A percentile compares a stretch with the other conserved stretches of the same genome.
phyloP scores from a whole-genome alignment of 1,140 invertebrate genomes.

The Bombus superbus region DNA sequence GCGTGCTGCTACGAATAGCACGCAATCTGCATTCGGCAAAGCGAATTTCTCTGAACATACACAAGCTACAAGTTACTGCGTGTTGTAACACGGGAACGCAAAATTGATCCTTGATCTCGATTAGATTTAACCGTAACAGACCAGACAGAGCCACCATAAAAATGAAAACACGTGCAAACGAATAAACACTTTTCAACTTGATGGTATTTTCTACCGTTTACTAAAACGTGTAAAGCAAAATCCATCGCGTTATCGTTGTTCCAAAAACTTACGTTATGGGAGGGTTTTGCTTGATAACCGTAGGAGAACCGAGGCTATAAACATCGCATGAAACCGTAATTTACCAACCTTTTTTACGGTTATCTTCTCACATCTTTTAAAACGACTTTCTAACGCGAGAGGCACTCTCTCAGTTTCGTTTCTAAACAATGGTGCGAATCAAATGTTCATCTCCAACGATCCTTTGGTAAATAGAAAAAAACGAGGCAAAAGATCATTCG shows the following conservation, averaged over 20 bases:
- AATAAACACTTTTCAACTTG: too few species aligned
- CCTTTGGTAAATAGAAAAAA: not conserved
- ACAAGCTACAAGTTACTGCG: conserved; percentile 16
- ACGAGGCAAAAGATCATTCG: too few species aligned
- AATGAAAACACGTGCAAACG: not conserved
- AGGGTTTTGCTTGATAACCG: not conserved
- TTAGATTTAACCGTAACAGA: not conserved
- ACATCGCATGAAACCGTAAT: conserved; percentile 31
- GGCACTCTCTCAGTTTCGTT: conserved; percentile 25
- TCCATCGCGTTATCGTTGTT: not conserved
- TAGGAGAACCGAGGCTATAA: not conserved
- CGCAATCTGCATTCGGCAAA: conserved; percentile 25
- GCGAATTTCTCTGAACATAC: conserved; percentile 18
- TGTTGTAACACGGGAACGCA: not conserved
- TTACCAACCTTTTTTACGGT: not conserved
- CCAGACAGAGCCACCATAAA: not conserved
- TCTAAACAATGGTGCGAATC: conserved; percentile 39
- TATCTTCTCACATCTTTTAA: conserved; percentile 38
- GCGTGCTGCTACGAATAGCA: conserved; percentile 1
- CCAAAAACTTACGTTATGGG: not conserved
- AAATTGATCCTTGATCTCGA: conserved; percentile 28
- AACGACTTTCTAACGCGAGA: conserved; percentile 40
- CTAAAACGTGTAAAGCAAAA: not conserved
- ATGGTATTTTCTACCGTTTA: not conserved
- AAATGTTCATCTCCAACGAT: not conserved